phyloP scores from a whole-genome alignment of 2,113 vertebrate genomes.

The Arvicanthis niloticus region DNA sequence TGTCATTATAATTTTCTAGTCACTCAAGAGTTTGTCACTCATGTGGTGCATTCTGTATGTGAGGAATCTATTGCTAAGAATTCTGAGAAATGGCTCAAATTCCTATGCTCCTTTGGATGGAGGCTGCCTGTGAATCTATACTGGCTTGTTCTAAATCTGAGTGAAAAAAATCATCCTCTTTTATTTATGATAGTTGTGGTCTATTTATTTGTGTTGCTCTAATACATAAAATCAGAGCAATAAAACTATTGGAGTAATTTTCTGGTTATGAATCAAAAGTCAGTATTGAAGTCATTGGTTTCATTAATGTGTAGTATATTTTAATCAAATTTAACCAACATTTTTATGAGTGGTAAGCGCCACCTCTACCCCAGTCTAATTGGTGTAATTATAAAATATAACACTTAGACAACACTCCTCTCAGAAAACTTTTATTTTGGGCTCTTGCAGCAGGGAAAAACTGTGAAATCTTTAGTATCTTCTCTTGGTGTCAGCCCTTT shows the following conservation, averaged over 20 bases:
- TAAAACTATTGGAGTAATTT: not conserved
- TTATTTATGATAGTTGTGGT: not conserved
- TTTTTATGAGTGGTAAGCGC: not conserved
- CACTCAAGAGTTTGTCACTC: not conserved
- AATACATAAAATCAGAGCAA: not conserved
- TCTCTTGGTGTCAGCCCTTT: not conserved
- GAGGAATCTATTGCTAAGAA: not conserved
- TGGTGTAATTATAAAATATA: not conserved
- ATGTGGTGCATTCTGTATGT: not conserved
- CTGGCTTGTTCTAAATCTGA: not conserved
- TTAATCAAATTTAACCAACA: not conserved
- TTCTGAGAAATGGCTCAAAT: not conserved
- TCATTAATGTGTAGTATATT: not conserved
- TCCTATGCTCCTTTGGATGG: fast-evolving
- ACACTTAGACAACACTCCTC: not conserved
- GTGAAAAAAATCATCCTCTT: not conserved
- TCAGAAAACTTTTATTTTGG: not conserved
- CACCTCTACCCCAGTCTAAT: not conserved
- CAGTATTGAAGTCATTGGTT: not conserved
- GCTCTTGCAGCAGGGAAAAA: not conserved
- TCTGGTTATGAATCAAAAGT: not conserved
- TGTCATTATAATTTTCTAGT: not conserved
- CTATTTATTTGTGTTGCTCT: not conserved
- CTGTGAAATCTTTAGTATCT: not conserved
- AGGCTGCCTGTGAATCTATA: not conserved